Conservation (phyloP, 2,113 vertebrate species). For the Gadus chalcogrammus region DNA sequence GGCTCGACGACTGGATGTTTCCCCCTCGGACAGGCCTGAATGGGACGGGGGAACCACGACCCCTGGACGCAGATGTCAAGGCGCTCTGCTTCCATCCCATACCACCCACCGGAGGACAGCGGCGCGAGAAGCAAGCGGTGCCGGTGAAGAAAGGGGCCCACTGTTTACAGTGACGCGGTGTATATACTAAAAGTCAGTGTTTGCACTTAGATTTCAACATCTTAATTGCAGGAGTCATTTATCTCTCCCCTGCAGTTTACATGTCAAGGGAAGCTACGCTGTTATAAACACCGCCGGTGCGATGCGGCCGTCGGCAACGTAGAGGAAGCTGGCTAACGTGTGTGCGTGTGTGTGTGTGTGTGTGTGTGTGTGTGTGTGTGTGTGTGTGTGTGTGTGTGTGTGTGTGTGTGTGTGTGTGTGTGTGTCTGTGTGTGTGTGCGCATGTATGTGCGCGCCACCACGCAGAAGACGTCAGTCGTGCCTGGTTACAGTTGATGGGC, state of each 20-base stretch:
- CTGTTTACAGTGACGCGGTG: slow-evolving; percentile 57
- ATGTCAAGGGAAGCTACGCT: slow-evolving; percentile 48
- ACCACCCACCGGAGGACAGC: slow-evolving; percentile 17
- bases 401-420: neutral
- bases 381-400: slow-evolving; percentile 24
- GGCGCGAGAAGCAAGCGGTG: too few species aligned
- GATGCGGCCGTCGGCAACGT: slow-evolving; percentile 14
- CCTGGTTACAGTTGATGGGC: slow-evolving; percentile 35
- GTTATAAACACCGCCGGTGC: slow-evolving; percentile 52
- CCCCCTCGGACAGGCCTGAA: too few species aligned
- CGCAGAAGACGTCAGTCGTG: slow-evolving; percentile 46
- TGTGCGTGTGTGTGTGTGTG: slow-evolving; percentile 14
- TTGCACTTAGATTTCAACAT: slow-evolving; percentile 68
- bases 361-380: too few species aligned
- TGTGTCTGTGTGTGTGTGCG: too few species aligned
- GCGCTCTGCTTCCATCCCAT: neutral
- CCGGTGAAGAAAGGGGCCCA: slow-evolving; percentile 18
- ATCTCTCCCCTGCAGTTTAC: slow-evolving; percentile 59
- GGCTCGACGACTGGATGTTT: too few species aligned
- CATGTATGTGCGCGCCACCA: slow-evolving; percentile 23
- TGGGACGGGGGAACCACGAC: too few species aligned
- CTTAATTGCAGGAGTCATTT: slow-evolving; percentile 64
- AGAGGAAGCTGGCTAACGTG: slow-evolving; percentile 46
- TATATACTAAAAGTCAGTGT: slow-evolving; percentile 57
- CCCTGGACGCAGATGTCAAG: too few species aligned